Evolutionary conservation across 2,113 vertebrate genomes (phyloP).

Genomic region (Nothoprocta pentlandii): DNA sequence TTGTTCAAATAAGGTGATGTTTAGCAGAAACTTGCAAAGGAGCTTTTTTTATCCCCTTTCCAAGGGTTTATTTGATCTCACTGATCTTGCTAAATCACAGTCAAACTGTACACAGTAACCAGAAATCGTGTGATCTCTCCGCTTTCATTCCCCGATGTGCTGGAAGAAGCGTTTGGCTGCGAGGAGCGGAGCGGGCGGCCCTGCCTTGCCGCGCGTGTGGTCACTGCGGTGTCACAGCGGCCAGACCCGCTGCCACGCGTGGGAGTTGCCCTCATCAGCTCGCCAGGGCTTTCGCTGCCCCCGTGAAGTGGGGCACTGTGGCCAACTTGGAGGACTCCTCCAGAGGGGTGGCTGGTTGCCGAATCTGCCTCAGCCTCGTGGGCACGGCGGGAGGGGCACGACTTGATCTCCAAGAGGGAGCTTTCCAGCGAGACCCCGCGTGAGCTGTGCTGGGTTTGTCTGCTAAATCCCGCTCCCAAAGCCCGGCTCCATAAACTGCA

Average conservation of each 20-base stretch:
- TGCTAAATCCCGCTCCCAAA: neutral
- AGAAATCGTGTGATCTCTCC: neutral
- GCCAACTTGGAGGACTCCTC: neutral
- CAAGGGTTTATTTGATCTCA: slow-evolving; percentile 44
- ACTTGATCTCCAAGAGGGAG: neutral
- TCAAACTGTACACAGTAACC: slow-evolving; percentile 52
- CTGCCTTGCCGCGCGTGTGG: accelerated
- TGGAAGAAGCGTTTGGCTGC: neutral
- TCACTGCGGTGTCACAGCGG: too few species aligned
- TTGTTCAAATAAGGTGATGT: slow-evolving; percentile 42
- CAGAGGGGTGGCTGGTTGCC: neutral
- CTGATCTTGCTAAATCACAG: slow-evolving; percentile 42
- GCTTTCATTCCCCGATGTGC: neutral
- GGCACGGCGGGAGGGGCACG: too few species aligned
- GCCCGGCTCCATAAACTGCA: accelerated
- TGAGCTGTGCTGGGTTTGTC: neutral
- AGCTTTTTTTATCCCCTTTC: slow-evolving; percentile 8
- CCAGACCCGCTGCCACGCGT: neutral
- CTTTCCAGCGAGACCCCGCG: neutral
- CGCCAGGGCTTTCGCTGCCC: accelerated
- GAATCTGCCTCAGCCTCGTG: accelerated
- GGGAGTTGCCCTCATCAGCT: accelerated
- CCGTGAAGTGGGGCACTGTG: accelerated
- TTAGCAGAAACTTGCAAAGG: slow-evolving; percentile 11
- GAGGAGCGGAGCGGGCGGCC: neutral